Base-by-base conservation (phyloP, 2,888 invertebrate species). In the Sphinx pinastri region DNA sequence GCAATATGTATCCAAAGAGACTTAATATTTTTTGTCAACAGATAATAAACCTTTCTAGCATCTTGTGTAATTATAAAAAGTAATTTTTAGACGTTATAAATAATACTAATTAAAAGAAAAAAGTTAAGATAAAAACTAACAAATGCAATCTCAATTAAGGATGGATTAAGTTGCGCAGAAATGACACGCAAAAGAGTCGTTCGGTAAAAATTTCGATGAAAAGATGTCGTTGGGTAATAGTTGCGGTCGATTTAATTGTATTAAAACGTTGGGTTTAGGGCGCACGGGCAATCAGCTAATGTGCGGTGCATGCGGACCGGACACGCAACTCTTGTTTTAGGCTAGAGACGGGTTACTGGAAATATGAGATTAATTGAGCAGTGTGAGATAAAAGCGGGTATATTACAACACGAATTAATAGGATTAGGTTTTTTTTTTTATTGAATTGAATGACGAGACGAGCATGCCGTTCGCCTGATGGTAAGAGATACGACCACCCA, bases 251-350 rank as follows among this genome's bases (percentile, higher is more conserved):
- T 92, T 92, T 93, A 93, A 93, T 93, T 92, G 93, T 91, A 93
- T 93, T 93, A 93, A 93, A 93, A 92, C 90, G 92, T 89, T 90
- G 89, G 88, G 89, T 86, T 80, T 87, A 84, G 74, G 76, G 86
- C 88, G 90, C 85, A 89, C 87, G 87, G 81, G 85, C 91, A 93
- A 93, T 93, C 93, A 93, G 85, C 93, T 93, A 93, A 93, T 93
- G 93, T 81, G 77, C 81, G 75, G 85, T 85, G 89, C 92, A 92
- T 91, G 93, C 92, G 87, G 90, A 87, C 88, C 70, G 71, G 75
- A 77, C 93, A 93, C 93, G 93, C 93, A 88, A 93, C 85, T 83
- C 79, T 81, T 79, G 25, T 89, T 89, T 88, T 87, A 89, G 85
- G 84, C 88, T 89, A 83, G 85, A 86, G 38, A 66, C 7, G 49